These are phyloP conservation scores for Bicyclus anynana DNA, from an alignment of 1,140 invertebrate species.

Conservation along the genomic window DNA sequence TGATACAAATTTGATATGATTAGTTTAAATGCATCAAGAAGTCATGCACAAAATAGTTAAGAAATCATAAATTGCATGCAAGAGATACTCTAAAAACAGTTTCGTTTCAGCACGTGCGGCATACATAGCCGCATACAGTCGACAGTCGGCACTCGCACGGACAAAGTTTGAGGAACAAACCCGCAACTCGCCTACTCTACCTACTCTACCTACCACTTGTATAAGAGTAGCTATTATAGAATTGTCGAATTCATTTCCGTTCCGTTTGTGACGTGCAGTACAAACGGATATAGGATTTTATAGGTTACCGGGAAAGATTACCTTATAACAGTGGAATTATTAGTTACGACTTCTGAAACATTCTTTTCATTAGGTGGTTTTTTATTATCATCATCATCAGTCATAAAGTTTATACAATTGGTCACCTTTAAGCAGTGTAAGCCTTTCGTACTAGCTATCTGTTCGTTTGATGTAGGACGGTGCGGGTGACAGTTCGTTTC, in stretches of 20 bases:
- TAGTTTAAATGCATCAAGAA: no score
- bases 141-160: constrained; percentile 2
- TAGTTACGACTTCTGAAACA: no score
- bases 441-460: no score
- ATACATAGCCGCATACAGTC: neutral
- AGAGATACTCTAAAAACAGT: neutral
- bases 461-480: no score
- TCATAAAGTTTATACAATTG: no score
- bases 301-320: neutral
- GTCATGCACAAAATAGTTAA: no score
- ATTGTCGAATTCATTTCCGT: constrained; percentile 11
- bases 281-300: neutral
- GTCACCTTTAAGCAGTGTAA: no score
- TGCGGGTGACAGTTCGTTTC: no score
- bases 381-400: no score
- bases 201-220: neutral
- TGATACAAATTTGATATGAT: no score
- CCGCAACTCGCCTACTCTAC: constrained; percentile 8
- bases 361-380: no score
- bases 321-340: no score
- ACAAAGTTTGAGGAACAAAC: constrained; percentile 3
- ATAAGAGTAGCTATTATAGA: constrained; percentile 7
- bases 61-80: neutral
- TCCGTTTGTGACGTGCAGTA: neutral
- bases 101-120: constrained; percentile 1